Conservation (phyloP, 2,797 vertebrate genomes). For the Bufotes viridis region DNA sequence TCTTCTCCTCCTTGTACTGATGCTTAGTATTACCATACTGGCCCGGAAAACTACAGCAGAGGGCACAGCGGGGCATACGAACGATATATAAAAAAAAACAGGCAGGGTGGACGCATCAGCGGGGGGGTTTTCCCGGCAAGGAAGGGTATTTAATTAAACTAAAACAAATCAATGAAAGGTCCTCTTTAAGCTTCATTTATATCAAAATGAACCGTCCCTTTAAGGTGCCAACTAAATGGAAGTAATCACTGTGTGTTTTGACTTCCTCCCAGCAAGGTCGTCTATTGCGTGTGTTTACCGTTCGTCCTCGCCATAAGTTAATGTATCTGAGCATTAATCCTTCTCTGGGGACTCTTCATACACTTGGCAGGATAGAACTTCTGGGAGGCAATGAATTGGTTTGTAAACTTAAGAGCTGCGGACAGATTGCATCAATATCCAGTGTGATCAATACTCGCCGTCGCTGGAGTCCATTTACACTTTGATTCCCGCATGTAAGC, state of each 20-base stretch:
- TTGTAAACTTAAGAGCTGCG: slow-evolving; percentile 47
- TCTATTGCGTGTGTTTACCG: not conserved
- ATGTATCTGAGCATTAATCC: slow-evolving; percentile 19
- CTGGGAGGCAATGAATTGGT: slow-evolving; percentile 22
- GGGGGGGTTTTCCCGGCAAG: too few relatives aligned
- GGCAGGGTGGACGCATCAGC: too few relatives aligned
- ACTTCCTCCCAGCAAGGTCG: not conserved
- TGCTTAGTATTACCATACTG: too few relatives aligned
- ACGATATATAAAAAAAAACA: too few relatives aligned
- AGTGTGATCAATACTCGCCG: slow-evolving; percentile 5
- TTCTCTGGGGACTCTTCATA: slow-evolving; percentile 54
- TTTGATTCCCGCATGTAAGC: not conserved
- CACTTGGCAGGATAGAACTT: slow-evolving; percentile 30
- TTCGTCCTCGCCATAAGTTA: not conserved
- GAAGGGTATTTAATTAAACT: too few relatives aligned
- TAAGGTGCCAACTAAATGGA: not conserved
- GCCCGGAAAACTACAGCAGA: too few relatives aligned
- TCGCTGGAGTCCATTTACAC: not conserved
- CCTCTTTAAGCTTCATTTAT: not conserved
- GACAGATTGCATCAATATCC: slow-evolving; percentile 34
- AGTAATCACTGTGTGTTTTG: not conserved
- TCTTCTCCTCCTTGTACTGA: too few relatives aligned
- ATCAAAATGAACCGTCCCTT: not conserved
- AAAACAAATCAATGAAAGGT: too few relatives aligned
- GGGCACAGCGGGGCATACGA: too few relatives aligned